Evolutionary conservation across 2,797 vertebrate species (phyloP), one percentile per base, ranked within the genome.

Genomic region (Aphelocoma californica): DNA sequence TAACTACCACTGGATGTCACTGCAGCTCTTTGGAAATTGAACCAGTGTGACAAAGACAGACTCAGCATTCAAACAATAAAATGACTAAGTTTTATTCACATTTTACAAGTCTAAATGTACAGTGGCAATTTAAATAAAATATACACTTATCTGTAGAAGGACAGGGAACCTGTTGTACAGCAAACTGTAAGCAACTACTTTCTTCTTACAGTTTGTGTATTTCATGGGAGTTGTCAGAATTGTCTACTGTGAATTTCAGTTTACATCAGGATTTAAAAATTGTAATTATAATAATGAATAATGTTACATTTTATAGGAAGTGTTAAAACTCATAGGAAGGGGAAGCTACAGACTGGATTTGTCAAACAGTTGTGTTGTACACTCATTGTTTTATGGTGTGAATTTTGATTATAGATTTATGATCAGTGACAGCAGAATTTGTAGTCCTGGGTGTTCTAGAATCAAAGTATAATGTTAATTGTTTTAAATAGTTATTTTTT

Each of bases 1-100:
- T 50, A 21, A 32, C 75, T 65, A 32, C 93, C 82, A 38, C 84
- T 89, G 66, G 94, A 73, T 93, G 89, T 91, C 72, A 56, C 90
- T 92, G 80, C 79, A 91, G 77, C 74, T 74, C 93, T 78, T 92
- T 60, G 32, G 6, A 75, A 74, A 67, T 78, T n/a, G 61, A 73
- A 54, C 71, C 66, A 75, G 81, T 4, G 18, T 65, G 87, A 62
- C 69, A 93, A 88, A 94, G 88, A 25, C 53, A 36, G 44, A 34
- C n/a, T 58, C 2, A 6, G 75, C 64, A 21, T 64, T 77, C 29
- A 66, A 45, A 91, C 90, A 91, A 78, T 91, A 73, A 86, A 78
- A 67, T 34, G 40, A 62, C 34, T 60, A 9, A 48, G 71, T 58
- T 65, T 86, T 90, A 32, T 86, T 90, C 60, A 34, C 45, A 8